Evolutionary conservation across 2,888 invertebrate genomes (phyloP).

Genomic region (Caenorhabditis becei): DNA sequence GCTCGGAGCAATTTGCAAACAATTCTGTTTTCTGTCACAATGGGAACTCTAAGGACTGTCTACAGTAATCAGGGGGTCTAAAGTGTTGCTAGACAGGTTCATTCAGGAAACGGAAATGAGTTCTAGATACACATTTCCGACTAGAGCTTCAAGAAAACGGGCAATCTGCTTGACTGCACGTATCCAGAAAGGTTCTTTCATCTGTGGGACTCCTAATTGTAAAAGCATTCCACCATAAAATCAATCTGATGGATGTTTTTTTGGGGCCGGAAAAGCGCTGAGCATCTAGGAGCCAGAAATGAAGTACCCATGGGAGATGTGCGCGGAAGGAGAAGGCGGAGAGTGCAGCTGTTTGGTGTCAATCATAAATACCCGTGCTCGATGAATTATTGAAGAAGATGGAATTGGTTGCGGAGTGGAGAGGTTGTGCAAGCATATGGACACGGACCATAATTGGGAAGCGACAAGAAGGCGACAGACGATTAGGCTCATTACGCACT

Average conservation of each 20-base stretch:
- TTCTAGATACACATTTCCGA: no score
- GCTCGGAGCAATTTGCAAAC: no score
- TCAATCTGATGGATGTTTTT: slow-evolving; percentile 53
- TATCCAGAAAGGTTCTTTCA: slow-evolving; percentile 5
- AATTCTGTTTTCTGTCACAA: no score
- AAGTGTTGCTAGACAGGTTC: no score
- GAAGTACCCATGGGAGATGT: slow-evolving; percentile 52
- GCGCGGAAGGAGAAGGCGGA: slow-evolving; percentile 23
- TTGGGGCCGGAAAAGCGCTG: slow-evolving; percentile 32
- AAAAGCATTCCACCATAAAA: slow-evolving; percentile 55
- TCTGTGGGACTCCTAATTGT: slow-evolving; percentile 26
- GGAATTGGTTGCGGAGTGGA: slow-evolving; percentile 13
- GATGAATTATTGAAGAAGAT: slow-evolving; percentile 54
- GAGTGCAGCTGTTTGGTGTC: slow-evolving; percentile 59
- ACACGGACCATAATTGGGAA: slow-evolving; percentile 29
- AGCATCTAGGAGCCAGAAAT: slow-evolving; percentile 35
- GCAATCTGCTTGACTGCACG: neutral
- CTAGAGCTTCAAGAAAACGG: neutral
- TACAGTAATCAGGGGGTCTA: no score
- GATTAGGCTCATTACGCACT: slow-evolving; percentile 49
- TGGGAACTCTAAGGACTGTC: no score
- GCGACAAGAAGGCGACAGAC: slow-evolving; percentile 21
- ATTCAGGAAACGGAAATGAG: neutral
- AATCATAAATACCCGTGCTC: slow-evolving; percentile 51
- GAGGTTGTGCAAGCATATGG: slow-evolving; percentile 45